phyloP scores from a whole-genome alignment of 1,140 invertebrate species.

The Scaptomyza pallida region DNA sequence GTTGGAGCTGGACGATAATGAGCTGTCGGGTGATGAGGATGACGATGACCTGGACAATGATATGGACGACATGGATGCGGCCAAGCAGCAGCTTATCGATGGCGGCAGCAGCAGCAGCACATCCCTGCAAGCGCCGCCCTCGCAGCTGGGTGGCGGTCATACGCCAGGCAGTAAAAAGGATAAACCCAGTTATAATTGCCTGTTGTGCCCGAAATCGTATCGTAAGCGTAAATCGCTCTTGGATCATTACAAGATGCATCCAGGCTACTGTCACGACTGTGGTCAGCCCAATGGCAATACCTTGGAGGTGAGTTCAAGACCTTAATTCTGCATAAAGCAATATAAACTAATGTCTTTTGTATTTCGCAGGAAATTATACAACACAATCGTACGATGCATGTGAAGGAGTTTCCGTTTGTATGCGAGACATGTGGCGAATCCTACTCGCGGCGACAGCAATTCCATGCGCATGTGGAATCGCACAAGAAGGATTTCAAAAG shows the following conservation, averaged over 20 bases:
- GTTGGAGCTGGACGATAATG: slow-evolving; percentile 74
- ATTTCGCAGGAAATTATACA: slow-evolving; percentile 76
- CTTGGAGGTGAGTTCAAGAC: slow-evolving; percentile 56
- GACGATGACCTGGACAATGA: slow-evolving; percentile 77
- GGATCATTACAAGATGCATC: slow-evolving; percentile 83
- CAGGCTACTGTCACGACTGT: slow-evolving; percentile 81
- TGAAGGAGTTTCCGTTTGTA: slow-evolving; percentile 83
- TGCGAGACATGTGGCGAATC: slow-evolving; percentile 83
- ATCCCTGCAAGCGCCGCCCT: slow-evolving; percentile 73
- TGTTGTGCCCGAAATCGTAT: slow-evolving; percentile 79
- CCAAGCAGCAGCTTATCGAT: slow-evolving; percentile 79
- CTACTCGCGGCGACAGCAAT: slow-evolving; percentile 81
- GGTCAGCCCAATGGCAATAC: slow-evolving; percentile 81
- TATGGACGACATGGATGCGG: slow-evolving; percentile 72
- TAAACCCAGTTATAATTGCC: slow-evolving; percentile 78
- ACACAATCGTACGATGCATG: slow-evolving; percentile 78
- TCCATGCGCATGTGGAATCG: slow-evolving; percentile 81
- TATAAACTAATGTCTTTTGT: background rate
- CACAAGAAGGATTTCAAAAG: slow-evolving; percentile 84
- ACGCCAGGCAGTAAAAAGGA: slow-evolving; percentile 73
- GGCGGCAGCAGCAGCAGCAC: slow-evolving; percentile 81
- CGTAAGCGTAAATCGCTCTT: slow-evolving; percentile 78
- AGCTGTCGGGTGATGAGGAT: slow-evolving; percentile 77
- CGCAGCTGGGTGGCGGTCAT: slow-evolving; percentile 49
- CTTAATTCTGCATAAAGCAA: background rate